Conservation (phyloP, 1,140 invertebrate species). For the Lineus longissimus region DNA sequence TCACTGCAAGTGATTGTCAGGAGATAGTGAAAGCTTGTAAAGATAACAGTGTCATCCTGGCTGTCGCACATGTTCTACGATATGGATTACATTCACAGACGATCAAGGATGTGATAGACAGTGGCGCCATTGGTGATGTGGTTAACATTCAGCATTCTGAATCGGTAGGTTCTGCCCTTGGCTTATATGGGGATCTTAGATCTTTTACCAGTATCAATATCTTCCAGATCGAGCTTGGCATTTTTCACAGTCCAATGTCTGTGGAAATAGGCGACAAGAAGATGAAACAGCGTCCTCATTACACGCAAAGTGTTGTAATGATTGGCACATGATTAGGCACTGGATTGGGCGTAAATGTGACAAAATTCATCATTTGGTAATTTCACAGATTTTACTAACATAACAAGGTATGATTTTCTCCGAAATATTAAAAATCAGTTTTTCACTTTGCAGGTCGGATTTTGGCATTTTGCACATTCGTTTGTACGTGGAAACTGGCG, state of each 20-base stretch:
- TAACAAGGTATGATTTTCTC: too few relatives aligned
- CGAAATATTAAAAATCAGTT: background rate
- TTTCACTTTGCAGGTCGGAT: slow-evolving; percentile 46
- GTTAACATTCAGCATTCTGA: slow-evolving; percentile 56
- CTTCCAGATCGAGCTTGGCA: too few relatives aligned
- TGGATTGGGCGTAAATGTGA: too few relatives aligned
- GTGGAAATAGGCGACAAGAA: too few relatives aligned
- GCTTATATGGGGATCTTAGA: background rate
- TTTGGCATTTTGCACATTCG: slow-evolving; percentile 58
- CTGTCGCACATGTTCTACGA: slow-evolving; percentile 56
- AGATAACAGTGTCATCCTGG: slow-evolving; percentile 46
- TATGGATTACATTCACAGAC: slow-evolving; percentile 49
- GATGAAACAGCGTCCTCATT: too few relatives aligned
- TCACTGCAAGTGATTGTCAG: slow-evolving; percentile 52
- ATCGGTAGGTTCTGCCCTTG: slow-evolving; percentile 43
- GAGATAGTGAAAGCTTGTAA: slow-evolving; percentile 50
- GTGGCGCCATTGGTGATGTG: slow-evolving; percentile 52
- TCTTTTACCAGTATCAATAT: too few relatives aligned
- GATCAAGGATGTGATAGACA: slow-evolving; percentile 53
- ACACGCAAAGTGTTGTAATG: too few relatives aligned
- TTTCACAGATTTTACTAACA: too few relatives aligned
- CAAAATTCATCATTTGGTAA: too few relatives aligned
- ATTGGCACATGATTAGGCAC: too few relatives aligned
- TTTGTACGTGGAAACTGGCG: slow-evolving; percentile 58
- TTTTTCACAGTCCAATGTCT: too few relatives aligned